Base-by-base conservation (phyloP, 2,113 vertebrate genomes). In the Neotoma lepida region DNA sequence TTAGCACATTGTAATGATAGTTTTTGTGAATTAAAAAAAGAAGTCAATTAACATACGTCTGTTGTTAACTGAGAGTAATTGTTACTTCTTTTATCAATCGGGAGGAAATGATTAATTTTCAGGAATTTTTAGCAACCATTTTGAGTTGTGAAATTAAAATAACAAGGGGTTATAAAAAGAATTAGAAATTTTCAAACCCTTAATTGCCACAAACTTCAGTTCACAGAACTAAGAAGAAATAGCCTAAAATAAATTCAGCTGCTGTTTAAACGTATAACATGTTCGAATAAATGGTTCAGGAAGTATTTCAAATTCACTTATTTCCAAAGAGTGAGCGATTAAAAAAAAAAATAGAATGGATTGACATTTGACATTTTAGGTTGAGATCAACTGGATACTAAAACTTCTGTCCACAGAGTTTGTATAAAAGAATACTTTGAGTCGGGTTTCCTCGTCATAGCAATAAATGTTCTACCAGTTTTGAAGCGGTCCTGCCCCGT, bases 401-500 rank as follows among this genome's bases (percentile, higher is more conserved):
- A 96, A 71, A 95, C 97, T 97, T 97, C 81, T 56, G 39, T 96
- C 95, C 64, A 95, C 92, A 93, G 84, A 56, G 86, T 68, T 80
- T 96, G 77, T 44, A 68, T 71, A 92, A 95, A 95, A 96, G 90
- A 70, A 91, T 66, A 46, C 81, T 63, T 88, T 88, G 84, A 63
- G 89, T 94, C 44, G n/a, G 63, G 30, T n/a, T 80, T 89, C 73
- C 66, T 94, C 18, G 35, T 88, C 81, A 68, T 41, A 66, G 26
- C 85, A 90, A 73, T 46, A 73, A 97, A 44, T 61, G 92, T 90
- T 95, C 96, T 98, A 98, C 94, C 92, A 98, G 94, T 44, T 95
- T 24, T 91, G 97, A 95, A 95, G 17, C 14, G 82, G 49, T 81
- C 95, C 97, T 63, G 90, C 95, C 95, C 98, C 98, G 15, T 98